Conservation (phyloP, 2,797 vertebrate genomes). For the Pseudomugil gertrudae region DNA sequence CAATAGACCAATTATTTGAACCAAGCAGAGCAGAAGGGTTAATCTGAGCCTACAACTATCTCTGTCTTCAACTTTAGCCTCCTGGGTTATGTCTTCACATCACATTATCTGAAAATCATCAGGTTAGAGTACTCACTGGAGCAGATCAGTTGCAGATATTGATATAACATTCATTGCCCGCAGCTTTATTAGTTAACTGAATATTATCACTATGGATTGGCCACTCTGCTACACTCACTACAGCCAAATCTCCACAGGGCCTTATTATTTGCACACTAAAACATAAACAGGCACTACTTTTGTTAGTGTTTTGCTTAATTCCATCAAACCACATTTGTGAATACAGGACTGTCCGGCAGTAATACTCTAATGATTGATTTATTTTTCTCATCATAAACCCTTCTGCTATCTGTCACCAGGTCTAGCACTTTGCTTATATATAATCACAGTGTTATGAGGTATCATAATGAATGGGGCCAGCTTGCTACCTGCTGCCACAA, state of each 20-base stretch:
- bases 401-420: constrained; percentile 51
- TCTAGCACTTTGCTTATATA: constrained; percentile 46
- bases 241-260: constrained; percentile 3
- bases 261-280: constrained; percentile 5
- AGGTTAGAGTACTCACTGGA: constrained; percentile 45
- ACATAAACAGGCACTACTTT: constrained; percentile 18
- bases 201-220: constrained; percentile 63
- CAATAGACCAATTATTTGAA: constrained; percentile 67
- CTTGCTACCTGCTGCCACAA: constrained; percentile 63
- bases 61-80: constrained; percentile 28
- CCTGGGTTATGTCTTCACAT: constrained; percentile 57
- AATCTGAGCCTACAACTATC: constrained; percentile 40
- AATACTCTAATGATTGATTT: constrained; percentile 59
- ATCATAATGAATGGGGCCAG: constrained; percentile 66
- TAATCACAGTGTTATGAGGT: constrained; percentile 59
- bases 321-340: constrained; percentile 15
- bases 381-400: constrained; percentile 60
- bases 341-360: constrained; percentile 44
- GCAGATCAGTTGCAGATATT: constrained; percentile 65
- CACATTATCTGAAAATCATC: constrained; percentile 71
- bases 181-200: constrained; percentile 66
- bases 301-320: constrained; percentile 50
- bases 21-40: constrained; percentile 65
- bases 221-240: constrained; percentile 13
- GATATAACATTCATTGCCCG: constrained; percentile 67